A percentile compares a stretch with the other conserved stretches of the same genome.
Conservation (phyloP, 2,113 vertebrate species). For the Percina caprodes region DNA sequence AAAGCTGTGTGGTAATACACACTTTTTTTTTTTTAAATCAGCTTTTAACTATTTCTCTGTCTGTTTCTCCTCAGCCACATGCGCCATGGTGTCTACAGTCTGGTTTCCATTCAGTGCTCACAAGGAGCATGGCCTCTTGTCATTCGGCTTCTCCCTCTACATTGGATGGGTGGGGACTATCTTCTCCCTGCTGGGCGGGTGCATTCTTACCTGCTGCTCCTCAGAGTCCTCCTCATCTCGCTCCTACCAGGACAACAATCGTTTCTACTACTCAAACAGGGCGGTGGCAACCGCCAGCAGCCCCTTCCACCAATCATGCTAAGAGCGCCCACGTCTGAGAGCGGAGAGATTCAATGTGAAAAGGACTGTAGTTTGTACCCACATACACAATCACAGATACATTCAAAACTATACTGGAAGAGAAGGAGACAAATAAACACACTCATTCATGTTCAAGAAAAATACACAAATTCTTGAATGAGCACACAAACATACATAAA, state of each 20-base stretch:
- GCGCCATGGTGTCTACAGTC: conserved; percentile 90
- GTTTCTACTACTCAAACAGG: conserved; percentile 94
- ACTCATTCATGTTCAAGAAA: not conserved
- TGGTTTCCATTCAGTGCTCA: conserved; percentile 96
- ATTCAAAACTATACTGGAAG: conserved; percentile 1
- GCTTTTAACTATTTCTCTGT: not conserved
- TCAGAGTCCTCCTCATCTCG: conserved; percentile 83
- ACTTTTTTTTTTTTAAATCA: no score
- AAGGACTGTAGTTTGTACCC: conserved; percentile 32
- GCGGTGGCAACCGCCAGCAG: conserved; percentile 64
- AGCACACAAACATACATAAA: not conserved
- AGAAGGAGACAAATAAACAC: conserved; percentile 10
- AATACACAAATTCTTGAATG: conserved; percentile 10
- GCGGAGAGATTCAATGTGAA: not conserved
- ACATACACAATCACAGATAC: not conserved
- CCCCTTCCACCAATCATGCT: conserved; percentile 89
- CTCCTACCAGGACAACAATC: conserved; percentile 90
- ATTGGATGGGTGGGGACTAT: conserved; percentile 93
- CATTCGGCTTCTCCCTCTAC: conserved; percentile 97
- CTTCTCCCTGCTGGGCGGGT: conserved; percentile 90
- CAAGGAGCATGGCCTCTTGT: conserved; percentile 90
- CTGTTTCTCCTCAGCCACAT: conserved; percentile 84
- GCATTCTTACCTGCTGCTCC: conserved; percentile 90
- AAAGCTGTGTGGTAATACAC: not conserved
- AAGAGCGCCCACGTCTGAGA: conserved; percentile 96